These are phyloP conservation scores for Ellobius talpinus DNA, from an alignment of 2,113 vertebrate genomes.

Conservation along the genomic window DNA sequence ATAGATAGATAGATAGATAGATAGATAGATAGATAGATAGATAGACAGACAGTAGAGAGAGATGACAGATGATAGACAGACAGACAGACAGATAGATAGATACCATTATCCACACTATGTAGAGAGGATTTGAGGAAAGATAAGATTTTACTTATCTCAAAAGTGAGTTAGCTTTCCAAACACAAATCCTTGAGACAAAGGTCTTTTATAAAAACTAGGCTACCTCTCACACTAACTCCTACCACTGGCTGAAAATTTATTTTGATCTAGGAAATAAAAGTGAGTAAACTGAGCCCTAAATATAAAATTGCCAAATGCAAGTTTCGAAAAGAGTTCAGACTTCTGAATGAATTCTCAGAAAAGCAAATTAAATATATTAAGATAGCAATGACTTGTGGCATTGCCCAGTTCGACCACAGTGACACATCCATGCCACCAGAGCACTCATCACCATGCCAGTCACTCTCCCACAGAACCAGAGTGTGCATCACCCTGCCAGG, in stretches of 20 bases:
- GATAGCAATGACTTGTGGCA: neutral
- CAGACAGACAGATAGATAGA: neutral
- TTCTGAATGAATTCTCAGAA: conserved; percentile 31
- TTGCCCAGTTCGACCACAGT: neutral
- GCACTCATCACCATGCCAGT: conserved; percentile 90
- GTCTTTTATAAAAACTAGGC: neutral
- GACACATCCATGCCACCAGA: conserved; percentile 89
- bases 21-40: neutral
- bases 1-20: neutral
- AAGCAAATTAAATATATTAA: neutral
- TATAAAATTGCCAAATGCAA: conserved; percentile 10
- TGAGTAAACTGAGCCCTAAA: neutral
- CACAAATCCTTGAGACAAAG: neutral
- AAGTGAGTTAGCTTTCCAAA: conserved; percentile 19
- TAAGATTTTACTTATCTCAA: neutral
- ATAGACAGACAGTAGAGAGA: no score
- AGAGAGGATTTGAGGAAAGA: neutral
- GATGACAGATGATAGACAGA: neutral
- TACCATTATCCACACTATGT: neutral
- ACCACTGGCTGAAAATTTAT: neutral
- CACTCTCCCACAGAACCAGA: conserved; percentile 84
- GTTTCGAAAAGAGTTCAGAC: neutral
- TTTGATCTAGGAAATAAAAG: neutral
- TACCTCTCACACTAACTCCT: neutral
- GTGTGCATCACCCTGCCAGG: conserved; percentile 86